Percentiles rank a stretch among this genome's conserved stretches.
These are phyloP conservation scores for Rhizomys pruinosus DNA, from an alignment of 2,113 vertebrate species.

Conservation along the genomic window DNA sequence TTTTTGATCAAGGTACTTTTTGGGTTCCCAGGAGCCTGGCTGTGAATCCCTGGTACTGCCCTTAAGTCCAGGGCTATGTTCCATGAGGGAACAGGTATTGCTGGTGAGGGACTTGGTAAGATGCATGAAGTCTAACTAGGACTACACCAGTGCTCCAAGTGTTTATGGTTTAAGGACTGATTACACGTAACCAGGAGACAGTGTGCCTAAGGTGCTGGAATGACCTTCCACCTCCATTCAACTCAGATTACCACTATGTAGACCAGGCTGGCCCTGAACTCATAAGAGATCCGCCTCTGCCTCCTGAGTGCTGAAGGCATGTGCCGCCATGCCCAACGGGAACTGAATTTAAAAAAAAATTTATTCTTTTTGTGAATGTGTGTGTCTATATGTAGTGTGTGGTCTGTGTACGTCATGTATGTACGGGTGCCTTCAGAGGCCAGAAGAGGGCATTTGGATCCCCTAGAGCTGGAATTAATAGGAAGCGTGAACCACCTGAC, in stretches of 20 bases:
- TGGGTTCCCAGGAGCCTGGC: neutral
- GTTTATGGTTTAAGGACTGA: neutral
- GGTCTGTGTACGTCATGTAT: neutral
- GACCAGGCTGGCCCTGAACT: no score
- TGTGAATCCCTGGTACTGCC: no score
- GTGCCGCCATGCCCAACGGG: no score
- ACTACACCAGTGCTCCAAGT: neutral
- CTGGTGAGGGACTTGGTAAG: neutral
- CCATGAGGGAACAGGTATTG: neutral
- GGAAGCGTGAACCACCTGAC: neutral
- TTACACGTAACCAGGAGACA: neutral
- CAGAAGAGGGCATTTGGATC: neutral
- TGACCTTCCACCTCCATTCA: fast-evolving
- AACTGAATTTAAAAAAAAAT: neutral
- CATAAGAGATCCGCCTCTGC: no score
- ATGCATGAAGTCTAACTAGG: fast-evolving
- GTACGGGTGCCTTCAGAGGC: neutral
- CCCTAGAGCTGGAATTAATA: neutral
- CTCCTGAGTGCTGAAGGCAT: no score
- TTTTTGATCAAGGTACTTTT: neutral
- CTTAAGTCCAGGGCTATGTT: neutral
- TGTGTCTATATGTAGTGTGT: neutral
- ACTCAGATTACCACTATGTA: fast-evolving
- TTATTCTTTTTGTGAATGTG: neutral
- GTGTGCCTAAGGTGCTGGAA: no score